Conservation (phyloP, 2,888 invertebrate species). For the Lymantria monacha region DNA sequence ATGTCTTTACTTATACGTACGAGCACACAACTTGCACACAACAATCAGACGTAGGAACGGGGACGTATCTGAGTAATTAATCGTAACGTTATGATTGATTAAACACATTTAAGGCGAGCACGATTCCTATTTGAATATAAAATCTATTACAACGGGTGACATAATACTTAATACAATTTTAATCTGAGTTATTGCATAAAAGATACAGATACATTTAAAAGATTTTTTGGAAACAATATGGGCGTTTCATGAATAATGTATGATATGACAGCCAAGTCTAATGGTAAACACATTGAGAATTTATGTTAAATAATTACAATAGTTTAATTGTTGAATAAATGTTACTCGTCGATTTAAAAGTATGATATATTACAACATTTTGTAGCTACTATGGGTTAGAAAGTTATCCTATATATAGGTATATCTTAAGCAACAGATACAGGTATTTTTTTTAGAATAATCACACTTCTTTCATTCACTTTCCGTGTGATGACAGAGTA, state of each 20-base stretch:
- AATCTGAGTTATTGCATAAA: slow-evolving; percentile 75
- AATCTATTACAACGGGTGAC: slow-evolving; percentile 74
- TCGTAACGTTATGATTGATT: slow-evolving; percentile 80
- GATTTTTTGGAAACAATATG: slow-evolving; percentile 77
- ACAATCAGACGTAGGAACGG: slow-evolving; percentile 61
- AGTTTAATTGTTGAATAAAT: slow-evolving; percentile 56
- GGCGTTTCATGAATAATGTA: slow-evolving; percentile 67
- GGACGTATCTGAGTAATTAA: slow-evolving; percentile 79
- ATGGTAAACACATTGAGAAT: slow-evolving; percentile 63
- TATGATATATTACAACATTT: slow-evolving; percentile 19
- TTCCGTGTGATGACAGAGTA: too few species aligned
- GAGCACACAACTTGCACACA: slow-evolving; percentile 36
- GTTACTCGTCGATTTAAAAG: slow-evolving; percentile 20
- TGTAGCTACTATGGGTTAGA: slow-evolving; percentile 7
- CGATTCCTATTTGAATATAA: slow-evolving; percentile 79
- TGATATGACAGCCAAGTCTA: slow-evolving; percentile 53
- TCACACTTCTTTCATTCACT: too few species aligned
- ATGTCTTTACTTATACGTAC: slow-evolving; percentile 62
- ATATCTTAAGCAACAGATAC: too few species aligned
- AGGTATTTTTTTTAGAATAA: too few species aligned
- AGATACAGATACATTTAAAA: slow-evolving; percentile 59
- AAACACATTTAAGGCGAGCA: slow-evolving; percentile 76
- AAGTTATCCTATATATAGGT: too few species aligned
- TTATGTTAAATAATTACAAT: slow-evolving; percentile 67
- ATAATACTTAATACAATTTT: slow-evolving; percentile 77